Percentiles rank a stretch among this genome's conserved stretches.
Evolutionary conservation across 2,113 vertebrate genomes (phyloP).

Genomic region (Mus pahari): DNA sequence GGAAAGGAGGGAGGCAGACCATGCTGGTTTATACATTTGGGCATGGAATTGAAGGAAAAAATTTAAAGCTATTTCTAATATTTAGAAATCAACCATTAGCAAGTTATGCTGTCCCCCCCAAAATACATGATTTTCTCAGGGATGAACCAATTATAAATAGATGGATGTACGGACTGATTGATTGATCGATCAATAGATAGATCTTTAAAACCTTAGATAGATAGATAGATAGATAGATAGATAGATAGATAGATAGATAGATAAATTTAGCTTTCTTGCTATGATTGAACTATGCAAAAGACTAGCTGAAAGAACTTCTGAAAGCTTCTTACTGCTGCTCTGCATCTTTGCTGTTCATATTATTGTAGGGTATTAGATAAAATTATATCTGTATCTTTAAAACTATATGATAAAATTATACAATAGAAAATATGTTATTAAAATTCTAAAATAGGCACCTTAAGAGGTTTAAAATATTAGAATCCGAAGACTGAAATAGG

Average conservation of each 20-base stretch:
- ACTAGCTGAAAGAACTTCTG: not conserved
- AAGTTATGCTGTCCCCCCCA: not conserved
- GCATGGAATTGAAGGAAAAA: not conserved
- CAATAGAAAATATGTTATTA: not conserved
- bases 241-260: not conserved
- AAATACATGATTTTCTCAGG: not conserved
- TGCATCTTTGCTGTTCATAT: not conserved
- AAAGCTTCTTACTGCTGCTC: not conserved
- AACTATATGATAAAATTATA: not conserved
- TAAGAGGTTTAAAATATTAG: not conserved
- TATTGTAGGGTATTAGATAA: not conserved
- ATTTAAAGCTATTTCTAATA: not conserved
- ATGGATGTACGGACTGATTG: not conserved
- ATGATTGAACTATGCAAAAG: not conserved
- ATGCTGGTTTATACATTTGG: not conserved
- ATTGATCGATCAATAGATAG: not conserved
- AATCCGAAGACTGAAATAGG: not conserved
- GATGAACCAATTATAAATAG: not conserved
- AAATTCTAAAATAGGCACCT: not conserved
- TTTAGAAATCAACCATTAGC: not conserved
- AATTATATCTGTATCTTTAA: not conserved
- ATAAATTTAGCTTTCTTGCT: not conserved
- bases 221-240: not conserved
- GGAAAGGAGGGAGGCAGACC: not conserved
- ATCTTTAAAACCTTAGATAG: too few species aligned